Evolutionary conservation across 2,888 invertebrate species (phyloP).

Genomic region (Laspeyria flexula): DNA sequence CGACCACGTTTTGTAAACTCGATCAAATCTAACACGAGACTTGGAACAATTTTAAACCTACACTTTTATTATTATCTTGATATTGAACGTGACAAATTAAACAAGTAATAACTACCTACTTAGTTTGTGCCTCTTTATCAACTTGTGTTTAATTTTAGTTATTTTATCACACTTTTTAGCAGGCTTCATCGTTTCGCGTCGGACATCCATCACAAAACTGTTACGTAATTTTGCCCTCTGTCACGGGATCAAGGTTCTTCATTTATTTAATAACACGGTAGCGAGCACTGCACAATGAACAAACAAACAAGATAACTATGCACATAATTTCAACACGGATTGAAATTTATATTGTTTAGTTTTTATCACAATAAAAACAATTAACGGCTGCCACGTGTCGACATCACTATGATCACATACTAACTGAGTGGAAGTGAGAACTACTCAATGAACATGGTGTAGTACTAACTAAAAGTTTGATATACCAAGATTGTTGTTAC

Average conservation of each 20-base stretch:
- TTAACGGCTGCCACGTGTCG: conserved; percentile 65
- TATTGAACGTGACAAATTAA: conserved; percentile 27
- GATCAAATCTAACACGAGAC: conserved; percentile 43
- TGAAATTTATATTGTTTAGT: conserved; percentile 15
- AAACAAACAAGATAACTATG: conserved; percentile 35
- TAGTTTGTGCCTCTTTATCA: conserved; percentile 75
- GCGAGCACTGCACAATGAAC: conserved; percentile 39
- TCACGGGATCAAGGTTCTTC: conserved; percentile 55
- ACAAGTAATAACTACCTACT: conserved; percentile 62
- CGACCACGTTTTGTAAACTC: conserved; percentile 60
- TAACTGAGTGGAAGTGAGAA: conserved; percentile 44
- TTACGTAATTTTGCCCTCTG: conserved; percentile 53
- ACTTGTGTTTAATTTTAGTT: conserved; percentile 74
- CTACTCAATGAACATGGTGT: conserved; percentile 63
- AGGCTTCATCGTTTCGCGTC: conserved; percentile 64
- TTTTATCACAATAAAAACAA: conserved; percentile 39
- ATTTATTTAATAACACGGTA: conserved; percentile 41
- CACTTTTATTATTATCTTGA: conserved; percentile 12
- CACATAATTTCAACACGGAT: conserved; percentile 24
- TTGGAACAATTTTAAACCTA: conserved; percentile 21
- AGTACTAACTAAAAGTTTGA: conserved; percentile 34
- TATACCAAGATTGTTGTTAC: conserved; percentile 43
- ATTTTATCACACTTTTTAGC: conserved; percentile 72
- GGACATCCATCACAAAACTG: conserved; percentile 56
- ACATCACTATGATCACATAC: conserved; percentile 66